Conservation (phyloP, 1,140 invertebrate species). For the Meloidogyne floridensis region DNA sequence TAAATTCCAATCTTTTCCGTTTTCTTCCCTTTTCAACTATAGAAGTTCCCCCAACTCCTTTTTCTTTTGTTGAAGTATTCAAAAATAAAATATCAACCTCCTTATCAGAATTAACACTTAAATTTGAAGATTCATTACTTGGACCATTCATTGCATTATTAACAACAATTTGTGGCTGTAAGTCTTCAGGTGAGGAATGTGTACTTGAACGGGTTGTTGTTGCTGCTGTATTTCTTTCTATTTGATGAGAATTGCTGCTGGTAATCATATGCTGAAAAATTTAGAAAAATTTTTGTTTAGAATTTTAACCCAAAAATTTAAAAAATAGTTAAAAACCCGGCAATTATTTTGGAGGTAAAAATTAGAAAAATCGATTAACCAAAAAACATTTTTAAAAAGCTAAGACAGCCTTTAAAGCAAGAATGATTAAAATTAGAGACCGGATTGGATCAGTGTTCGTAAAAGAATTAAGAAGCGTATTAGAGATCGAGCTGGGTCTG, state of each 20-base stretch:
- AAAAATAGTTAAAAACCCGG: too few species aligned
- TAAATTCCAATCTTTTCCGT: constrained; percentile 33
- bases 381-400: too few species aligned
- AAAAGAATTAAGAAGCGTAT: too few species aligned
- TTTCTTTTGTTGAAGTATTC: not conserved
- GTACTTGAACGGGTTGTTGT: not conserved
- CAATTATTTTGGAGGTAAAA: too few species aligned
- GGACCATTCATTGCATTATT: constrained; percentile 22
- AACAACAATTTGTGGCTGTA: constrained; percentile 13
- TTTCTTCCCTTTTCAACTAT: constrained; percentile 37
- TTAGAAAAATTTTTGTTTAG: not conserved
- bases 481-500: too few species aligned
- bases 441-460: too few species aligned
- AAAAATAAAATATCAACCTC: constrained; percentile 33
- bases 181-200: constrained; percentile 28
- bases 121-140: constrained; percentile 39
- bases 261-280: constrained; percentile 19
- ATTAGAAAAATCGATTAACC: too few species aligned
- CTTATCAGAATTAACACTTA: constrained; percentile 41
- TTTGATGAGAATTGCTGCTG: not conserved
- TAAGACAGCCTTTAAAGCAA: too few species aligned
- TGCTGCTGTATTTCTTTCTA: not conserved
- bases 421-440: too few species aligned
- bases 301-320: too few species aligned
- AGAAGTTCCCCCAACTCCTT: not conserved